Conservation (phyloP, 2,113 vertebrate genomes). For the Raja brachyura region DNA sequence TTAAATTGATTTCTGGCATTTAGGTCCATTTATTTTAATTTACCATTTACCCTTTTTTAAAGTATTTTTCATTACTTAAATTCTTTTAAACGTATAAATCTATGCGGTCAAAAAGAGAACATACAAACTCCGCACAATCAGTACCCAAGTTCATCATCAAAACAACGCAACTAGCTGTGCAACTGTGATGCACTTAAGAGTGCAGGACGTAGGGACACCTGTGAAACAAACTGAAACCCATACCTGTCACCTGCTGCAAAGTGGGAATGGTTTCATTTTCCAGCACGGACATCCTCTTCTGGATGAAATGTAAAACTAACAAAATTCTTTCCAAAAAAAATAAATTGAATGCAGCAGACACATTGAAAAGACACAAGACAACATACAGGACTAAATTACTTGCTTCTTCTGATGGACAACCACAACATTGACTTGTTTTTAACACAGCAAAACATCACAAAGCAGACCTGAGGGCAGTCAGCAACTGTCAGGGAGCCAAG, state of each 20-base stretch:
- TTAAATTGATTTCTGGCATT: too few relatives aligned
- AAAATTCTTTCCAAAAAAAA: background rate
- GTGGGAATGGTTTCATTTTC: conserved; percentile 5
- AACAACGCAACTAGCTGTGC: too few relatives aligned
- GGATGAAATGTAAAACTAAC: background rate
- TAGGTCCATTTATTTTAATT: too few relatives aligned
- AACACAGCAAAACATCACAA: background rate
- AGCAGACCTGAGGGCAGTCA: background rate
- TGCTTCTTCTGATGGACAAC: background rate
- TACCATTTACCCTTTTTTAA: too few relatives aligned
- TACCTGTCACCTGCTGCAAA: background rate
- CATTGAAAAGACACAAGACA: conserved; percentile 24
- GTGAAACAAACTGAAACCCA: background rate
- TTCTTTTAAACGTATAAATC: too few relatives aligned
- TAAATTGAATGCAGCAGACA: background rate
- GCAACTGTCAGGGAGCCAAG: too few relatives aligned
- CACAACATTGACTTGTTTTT: background rate
- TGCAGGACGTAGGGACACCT: background rate
- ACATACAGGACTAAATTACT: background rate
- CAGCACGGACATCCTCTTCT: conserved; percentile 21
- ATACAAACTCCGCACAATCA: too few relatives aligned
- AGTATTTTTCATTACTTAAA: too few relatives aligned
- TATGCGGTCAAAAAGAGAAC: too few relatives aligned
- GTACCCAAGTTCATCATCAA: too few relatives aligned
- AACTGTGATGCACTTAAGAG: background rate